Base-by-base conservation (phyloP, 1,140 invertebrate genomes). In the Heliconius nattereri region DNA sequence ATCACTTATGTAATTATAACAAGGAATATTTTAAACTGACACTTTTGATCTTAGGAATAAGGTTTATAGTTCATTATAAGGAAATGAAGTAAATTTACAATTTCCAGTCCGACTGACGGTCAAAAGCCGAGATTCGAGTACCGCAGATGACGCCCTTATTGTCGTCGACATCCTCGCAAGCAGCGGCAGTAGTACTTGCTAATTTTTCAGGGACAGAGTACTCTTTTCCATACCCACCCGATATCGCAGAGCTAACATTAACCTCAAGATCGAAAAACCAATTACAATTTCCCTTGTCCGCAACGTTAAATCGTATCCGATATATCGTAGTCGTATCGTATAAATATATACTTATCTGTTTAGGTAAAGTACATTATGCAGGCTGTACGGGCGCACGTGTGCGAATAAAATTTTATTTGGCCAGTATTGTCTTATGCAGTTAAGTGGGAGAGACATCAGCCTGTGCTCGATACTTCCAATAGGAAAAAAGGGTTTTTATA, bases 231-330 rank as follows among this genome's bases (percentile, higher is more conserved):
- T 35, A 35, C 6, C 7, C 32, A 35, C 32, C 32, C 32, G 32
- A 35, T 1, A 7, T 5, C 32, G 32, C 6, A 35, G 32, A 7
- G 32, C 32, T 35, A 35, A 35, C 32, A 35, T 35, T 6, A 35
- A 35, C 32, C 32, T 35, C 0, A 35, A 35, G 32, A 7, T 35
- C 32, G 32, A 35, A 35, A 35, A 35, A 35, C 32, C 32, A 35
- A 35, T 35, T 35, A 35, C 32, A 35, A 52, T 19, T 26, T 16
- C 60, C 60, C 11, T 26, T 29, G 60, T 13, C 26, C 60, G 9
- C 23, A 29, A 93, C 92, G 90, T 94, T 94, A 93, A 94, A 94
- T 94, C 92, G 94, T 93, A 94, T 92, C 94, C 92, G 92, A 94
- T 90, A 92, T 94, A 94, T 92, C 89, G 91, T 86, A 82, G 85